Evolutionary conservation across 2,113 vertebrate species (phyloP).

Genomic region (Aphelocoma coerulescens): DNA sequence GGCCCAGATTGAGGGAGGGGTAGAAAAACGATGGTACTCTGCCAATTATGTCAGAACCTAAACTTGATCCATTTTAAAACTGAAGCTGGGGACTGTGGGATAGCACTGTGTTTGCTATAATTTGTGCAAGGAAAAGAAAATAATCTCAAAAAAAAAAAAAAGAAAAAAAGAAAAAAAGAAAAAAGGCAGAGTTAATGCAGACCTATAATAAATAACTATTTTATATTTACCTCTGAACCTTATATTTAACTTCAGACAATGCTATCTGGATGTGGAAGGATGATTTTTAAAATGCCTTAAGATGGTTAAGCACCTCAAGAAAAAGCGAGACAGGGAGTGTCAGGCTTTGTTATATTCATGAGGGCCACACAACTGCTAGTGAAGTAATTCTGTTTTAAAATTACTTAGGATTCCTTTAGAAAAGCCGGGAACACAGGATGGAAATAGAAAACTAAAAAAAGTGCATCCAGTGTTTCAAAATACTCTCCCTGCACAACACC

Average conservation of each 20-base stretch:
- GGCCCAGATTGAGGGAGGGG: constrained; percentile 63
- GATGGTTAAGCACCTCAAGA: neutral
- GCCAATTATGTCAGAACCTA: constrained; percentile 61
- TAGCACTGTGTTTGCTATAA: neutral
- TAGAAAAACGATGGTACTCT: constrained; percentile 45
- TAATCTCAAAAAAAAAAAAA: neutral
- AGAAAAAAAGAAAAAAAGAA: neutral
- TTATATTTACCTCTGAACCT: neutral
- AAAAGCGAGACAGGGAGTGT: neutral
- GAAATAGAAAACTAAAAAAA: constrained; percentile 41
- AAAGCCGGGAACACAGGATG: neutral
- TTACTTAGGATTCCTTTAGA: constrained; percentile 20
- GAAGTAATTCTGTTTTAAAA: constrained; percentile 40
- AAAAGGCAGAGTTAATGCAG: neutral
- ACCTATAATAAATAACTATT: neutral
- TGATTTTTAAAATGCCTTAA: neutral
- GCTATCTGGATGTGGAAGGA: neutral
- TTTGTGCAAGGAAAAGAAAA: neutral
- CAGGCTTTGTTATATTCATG: constrained; percentile 17
- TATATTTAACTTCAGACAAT: neutral
- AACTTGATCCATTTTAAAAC: constrained; percentile 58
- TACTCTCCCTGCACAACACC: neutral
- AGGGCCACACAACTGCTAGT: constrained; percentile 9
- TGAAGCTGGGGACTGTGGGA: constrained; percentile 40
- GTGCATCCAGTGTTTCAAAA: constrained; percentile 31